These are phyloP conservation scores for Rhabdomys pumilio DNA, from an alignment of 2,797 vertebrate species.

Conservation along the genomic window DNA sequence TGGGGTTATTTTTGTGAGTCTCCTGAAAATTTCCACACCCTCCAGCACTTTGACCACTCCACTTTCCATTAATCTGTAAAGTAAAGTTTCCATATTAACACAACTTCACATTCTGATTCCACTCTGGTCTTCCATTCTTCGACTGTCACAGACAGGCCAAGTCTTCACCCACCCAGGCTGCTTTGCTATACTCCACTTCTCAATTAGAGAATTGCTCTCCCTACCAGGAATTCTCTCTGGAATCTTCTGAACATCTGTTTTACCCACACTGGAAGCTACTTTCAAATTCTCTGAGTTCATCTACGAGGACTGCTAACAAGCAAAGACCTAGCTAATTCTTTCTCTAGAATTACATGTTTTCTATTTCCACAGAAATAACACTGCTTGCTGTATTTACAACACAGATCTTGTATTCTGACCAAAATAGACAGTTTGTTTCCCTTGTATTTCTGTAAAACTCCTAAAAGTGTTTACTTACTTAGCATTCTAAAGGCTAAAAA, in stretches of 20 bases:
- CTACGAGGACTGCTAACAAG: not conserved
- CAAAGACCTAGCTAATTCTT: not conserved
- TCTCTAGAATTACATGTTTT: not conserved
- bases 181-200: not conserved
- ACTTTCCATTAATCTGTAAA: conserved; percentile 96
- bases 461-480: not conserved
- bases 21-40: conserved; percentile 98
- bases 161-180: not conserved
- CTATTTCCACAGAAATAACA: conserved; percentile 41
- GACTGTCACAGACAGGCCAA: not conserved
- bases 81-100: conserved; percentile 51
- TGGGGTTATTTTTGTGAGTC: conserved; percentile 96
- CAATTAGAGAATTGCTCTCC: not conserved
- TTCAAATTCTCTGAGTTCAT: not conserved
- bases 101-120: conserved; percentile 22
- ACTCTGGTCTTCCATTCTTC: not conserved
- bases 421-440: not conserved
- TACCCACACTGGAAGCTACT: not conserved
- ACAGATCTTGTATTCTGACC: not conserved
- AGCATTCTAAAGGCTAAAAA: not conserved
- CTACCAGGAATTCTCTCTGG: not conserved
- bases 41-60: conserved; percentile 96
- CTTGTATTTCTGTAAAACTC: conserved; percentile 26
- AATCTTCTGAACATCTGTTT: not conserved
- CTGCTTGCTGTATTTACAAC: not conserved